Evolutionary conservation across 2,888 invertebrate genomes (phyloP).

Genomic region (Ornithoptera alexandrae): DNA sequence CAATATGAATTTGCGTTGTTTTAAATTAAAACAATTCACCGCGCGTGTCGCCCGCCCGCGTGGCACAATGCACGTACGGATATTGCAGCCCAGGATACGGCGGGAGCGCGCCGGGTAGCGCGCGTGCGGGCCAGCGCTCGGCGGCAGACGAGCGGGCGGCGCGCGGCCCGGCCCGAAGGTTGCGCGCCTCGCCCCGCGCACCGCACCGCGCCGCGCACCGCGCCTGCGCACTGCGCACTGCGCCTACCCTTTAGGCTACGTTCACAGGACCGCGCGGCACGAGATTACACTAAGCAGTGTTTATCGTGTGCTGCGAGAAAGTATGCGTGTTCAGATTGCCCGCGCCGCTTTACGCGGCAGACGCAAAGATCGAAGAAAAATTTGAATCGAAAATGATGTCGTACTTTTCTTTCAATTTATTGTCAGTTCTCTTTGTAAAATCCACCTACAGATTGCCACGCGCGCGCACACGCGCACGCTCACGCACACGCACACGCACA

Average conservation of each 20-base stretch:
- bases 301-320: too few relatives aligned
- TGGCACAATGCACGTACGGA: not conserved
- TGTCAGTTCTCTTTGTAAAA: too few relatives aligned
- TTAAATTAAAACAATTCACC: not conserved
- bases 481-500: too few relatives aligned
- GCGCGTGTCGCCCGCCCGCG: conserved; percentile 24
- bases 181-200: conserved; percentile 16
- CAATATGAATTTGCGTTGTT: not conserved
- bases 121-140: not conserved
- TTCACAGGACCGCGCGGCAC: too few relatives aligned
- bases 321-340: too few relatives aligned
- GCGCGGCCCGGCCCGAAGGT: not conserved
- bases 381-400: too few relatives aligned
- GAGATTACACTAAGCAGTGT: too few relatives aligned
- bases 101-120: conserved; percentile 16
- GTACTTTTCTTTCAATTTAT: too few relatives aligned
- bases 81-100: conserved; percentile 26
- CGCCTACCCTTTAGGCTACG: not conserved
- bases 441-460: too few relatives aligned
- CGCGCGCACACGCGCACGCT: too few relatives aligned
- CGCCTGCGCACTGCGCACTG: conserved; percentile 13
- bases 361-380: too few relatives aligned
- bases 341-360: too few relatives aligned
- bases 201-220: conserved; percentile 19
- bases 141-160: not conserved